These are phyloP conservation scores for Pogona vitticeps DNA, from an alignment of 2,113 vertebrate species.

Conservation along the genomic window DNA sequence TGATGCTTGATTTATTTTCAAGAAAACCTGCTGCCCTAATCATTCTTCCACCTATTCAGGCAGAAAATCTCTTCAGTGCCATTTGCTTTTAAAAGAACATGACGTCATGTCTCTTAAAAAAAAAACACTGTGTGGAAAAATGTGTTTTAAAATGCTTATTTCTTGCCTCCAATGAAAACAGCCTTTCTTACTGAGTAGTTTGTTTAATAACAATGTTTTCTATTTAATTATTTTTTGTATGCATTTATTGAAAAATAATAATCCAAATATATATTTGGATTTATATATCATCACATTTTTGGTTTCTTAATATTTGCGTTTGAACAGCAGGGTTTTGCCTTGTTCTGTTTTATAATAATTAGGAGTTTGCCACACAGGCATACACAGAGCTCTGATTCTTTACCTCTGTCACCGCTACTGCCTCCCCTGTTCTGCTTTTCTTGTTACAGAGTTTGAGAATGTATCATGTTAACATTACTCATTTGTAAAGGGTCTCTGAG, in stretches of 20 bases:
- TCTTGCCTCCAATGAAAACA: background rate
- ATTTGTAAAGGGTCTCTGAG: no score
- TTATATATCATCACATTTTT: background rate
- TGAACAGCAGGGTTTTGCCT: background rate
- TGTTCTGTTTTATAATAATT: no score
- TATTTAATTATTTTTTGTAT: background rate
- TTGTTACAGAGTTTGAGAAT: no score
- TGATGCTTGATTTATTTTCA: conserved; percentile 46
- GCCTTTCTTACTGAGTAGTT: background rate
- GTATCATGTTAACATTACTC: no score
- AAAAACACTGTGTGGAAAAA: background rate
- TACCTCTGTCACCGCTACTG: no score
- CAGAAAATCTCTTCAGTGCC: conserved; percentile 41
- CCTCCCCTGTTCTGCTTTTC: no score
- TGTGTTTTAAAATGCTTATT: background rate
- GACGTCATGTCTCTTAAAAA: background rate
- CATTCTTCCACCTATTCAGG: conserved; percentile 26
- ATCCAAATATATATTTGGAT: background rate
- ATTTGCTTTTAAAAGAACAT: conserved; percentile 25
- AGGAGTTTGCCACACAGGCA: no score
- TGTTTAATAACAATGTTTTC: conserved; percentile 21
- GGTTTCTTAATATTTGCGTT: background rate
- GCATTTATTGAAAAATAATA: background rate
- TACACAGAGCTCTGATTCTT: no score
- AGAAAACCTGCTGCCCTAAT: conserved; percentile 44